These are phyloP conservation scores for Tachysurus vachellii DNA, from an alignment of 2,113 vertebrate genomes.

Conservation along the genomic window DNA sequence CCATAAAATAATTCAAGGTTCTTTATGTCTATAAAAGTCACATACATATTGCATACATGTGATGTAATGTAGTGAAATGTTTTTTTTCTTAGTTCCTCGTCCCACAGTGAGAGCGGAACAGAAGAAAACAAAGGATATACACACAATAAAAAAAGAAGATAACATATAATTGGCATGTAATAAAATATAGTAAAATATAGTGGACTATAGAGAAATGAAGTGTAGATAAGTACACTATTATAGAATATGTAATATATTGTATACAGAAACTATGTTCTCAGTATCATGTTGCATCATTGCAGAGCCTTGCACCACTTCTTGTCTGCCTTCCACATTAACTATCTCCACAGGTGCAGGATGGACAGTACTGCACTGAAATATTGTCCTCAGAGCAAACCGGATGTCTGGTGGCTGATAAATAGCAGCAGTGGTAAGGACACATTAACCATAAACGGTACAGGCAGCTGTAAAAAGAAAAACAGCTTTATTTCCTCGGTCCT, in stretches of 20 bases:
- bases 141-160: no score
- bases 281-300: not conserved
- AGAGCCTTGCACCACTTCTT: not conserved
- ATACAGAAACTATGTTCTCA: not conserved
- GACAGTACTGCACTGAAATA: conserved; percentile 44
- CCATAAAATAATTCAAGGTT: not conserved
- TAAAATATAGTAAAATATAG: no score
- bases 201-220: no score
- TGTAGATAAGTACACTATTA: no score
- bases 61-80: no score
- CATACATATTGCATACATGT: no score
- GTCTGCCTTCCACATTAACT: not conserved
- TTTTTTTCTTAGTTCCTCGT: no score
- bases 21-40: no score
- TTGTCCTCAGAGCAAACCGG: conserved; percentile 40
- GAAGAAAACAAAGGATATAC: no score
- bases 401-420: conserved; percentile 72
- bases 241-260: no score
- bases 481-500: conserved; percentile 72
- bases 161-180: no score
- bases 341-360: not conserved
- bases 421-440: conserved; percentile 60
- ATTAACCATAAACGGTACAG: conserved; percentile 66
- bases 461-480: conserved; percentile 71
- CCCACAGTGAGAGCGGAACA: no score